Evolutionary conservation across 2,888 invertebrate genomes (phyloP).

Genomic region (Cephus spinipes): DNA sequence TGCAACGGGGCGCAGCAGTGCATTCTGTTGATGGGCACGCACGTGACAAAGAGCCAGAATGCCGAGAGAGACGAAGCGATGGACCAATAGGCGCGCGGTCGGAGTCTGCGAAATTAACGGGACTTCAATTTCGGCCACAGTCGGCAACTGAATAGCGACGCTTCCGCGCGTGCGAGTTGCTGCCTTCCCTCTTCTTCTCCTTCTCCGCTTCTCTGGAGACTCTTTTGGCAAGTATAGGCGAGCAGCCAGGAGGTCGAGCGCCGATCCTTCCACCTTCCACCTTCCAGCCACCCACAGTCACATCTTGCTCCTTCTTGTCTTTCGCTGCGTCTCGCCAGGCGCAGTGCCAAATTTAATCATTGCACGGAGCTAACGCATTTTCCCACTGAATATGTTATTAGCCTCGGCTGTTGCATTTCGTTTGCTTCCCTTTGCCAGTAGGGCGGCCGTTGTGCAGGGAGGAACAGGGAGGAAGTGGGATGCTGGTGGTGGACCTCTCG

Average conservation of each 20-base stretch:
- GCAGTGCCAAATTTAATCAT: background rate
- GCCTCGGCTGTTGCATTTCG: background rate
- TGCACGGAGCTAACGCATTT: background rate
- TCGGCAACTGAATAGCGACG: background rate
- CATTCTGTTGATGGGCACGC: slow-evolving; percentile 26
- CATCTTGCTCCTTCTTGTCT: background rate
- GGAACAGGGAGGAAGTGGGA: background rate
- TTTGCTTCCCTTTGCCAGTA: background rate
- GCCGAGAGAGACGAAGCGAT: background rate
- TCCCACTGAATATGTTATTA: background rate
- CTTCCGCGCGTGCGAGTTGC: background rate
- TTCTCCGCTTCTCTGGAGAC: background rate
- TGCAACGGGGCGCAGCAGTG: background rate
- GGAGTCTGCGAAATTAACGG: background rate
- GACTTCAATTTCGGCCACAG: background rate
- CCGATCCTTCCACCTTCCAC: background rate
- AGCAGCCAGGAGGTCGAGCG: too few relatives aligned
- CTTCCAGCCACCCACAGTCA: too few relatives aligned
- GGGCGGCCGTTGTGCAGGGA: too few relatives aligned
- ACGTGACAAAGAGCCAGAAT: slow-evolving; percentile 5
- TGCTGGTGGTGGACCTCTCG: background rate
- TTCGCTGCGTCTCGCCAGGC: background rate
- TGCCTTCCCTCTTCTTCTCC: slow-evolving; percentile 25
- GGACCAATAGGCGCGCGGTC: background rate
- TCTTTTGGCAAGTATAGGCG: background rate